Evolutionary conservation across 2,888 invertebrate species (phyloP), one percentile per base, ranked within the genome.

Genomic region (Diadromus collaris): DNA sequence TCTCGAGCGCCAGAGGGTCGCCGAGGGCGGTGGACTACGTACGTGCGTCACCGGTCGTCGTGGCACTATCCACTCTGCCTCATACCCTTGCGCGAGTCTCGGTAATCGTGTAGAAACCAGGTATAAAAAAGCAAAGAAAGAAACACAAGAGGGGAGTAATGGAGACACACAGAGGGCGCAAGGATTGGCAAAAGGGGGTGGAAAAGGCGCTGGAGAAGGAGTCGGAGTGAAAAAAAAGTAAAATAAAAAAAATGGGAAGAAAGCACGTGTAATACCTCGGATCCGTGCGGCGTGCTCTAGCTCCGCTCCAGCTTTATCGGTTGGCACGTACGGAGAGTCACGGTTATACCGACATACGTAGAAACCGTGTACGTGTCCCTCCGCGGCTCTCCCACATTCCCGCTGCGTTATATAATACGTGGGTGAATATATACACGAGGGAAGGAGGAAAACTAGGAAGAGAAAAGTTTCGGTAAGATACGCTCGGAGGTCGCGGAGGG

Each of bases 221-320:
- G 21, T 21, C 21, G 44, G n/a, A 68, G 27, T 51, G 48, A 60
- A 44, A 61, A 54, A 46, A 29, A 61, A n/a, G n/a, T n/a, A n/a
- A 75, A 44, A 19, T 13, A 48, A 19, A 46, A n/a, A 41, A 65
- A 27, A 27, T 16, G 51, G 21, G 10, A 54, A 41, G 34, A 75
- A 72, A 78, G 61, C 69, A 69, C 73, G 74, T 74, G 78, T 73
- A 71, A 70, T 70, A 78, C 63, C 51, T 68, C 38, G 61, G 44
- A 79, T 80, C 70, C 54, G 68, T 38, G 71, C 29, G 27, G 67
- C 24, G 24, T 24, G 68, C 58, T 32, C 46, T 61, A 34, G 48
- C 56, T 65, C 41, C 29, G 38, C 44, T 54, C 51, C 63, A 46
- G 48, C 29, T 63, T 69, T 74, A 73, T 78, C 41, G 64, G 65